Evolutionary conservation across 2,888 invertebrate species (phyloP).

Genomic region (Trissoscelio sp.): DNA sequence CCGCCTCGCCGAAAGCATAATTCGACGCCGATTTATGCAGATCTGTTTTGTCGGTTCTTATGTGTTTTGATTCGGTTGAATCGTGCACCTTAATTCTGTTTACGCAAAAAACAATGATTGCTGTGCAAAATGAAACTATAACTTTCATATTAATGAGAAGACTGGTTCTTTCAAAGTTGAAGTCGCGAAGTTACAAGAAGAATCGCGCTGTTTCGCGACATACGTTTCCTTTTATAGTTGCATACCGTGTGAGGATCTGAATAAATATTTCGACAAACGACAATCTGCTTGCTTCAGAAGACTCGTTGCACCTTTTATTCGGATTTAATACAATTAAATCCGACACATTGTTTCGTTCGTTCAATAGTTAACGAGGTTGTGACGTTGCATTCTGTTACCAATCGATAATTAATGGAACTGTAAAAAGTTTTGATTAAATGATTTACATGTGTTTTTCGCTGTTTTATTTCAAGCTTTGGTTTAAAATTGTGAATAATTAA

Average conservation of each 20-base stretch:
- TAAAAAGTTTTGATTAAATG: neutral
- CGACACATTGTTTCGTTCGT: conserved; percentile 62
- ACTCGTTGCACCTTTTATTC: conserved; percentile 58
- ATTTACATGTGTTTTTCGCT: neutral
- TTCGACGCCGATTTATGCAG: conserved; percentile 57
- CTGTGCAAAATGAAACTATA: conserved; percentile 15
- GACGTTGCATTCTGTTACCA: conserved; percentile 22
- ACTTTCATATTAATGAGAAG: conserved; percentile 42
- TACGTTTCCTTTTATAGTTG: conserved; percentile 60
- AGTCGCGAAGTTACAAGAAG: conserved; percentile 16
- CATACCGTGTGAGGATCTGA: conserved; percentile 41
- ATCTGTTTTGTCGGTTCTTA: conserved; percentile 49
- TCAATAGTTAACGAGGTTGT: conserved; percentile 61
- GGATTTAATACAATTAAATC: conserved; percentile 45
- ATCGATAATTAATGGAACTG: neutral
- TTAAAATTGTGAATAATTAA: no score
- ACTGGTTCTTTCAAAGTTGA: no score
- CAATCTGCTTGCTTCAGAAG: conserved; percentile 54
- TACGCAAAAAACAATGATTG: conserved; percentile 43
- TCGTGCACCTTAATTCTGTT: conserved; percentile 53
- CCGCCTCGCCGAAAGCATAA: conserved; percentile 46
- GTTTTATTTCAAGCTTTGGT: no score
- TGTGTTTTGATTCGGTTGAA: conserved; percentile 37
- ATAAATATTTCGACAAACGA: conserved; percentile 61
- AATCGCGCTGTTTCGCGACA: conserved; percentile 16